Evolutionary conservation across 2,888 invertebrate genomes (phyloP).

Genomic region (Troides oblongomaculatus): DNA sequence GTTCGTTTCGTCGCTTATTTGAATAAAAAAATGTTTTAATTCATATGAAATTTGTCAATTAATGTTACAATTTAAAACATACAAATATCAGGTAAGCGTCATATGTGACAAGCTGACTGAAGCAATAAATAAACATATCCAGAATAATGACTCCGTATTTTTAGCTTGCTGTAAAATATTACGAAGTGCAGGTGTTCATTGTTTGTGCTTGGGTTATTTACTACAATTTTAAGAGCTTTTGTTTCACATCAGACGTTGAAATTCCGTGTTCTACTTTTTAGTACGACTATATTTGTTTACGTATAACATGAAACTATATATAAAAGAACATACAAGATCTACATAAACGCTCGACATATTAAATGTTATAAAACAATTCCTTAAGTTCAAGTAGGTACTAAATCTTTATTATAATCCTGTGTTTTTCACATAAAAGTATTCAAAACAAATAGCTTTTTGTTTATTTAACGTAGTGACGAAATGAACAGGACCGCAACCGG

Average conservation of each 20-base stretch:
- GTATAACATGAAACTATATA: background rate
- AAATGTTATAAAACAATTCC: background rate
- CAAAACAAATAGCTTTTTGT: no score
- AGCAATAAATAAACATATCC: conserved; percentile 41
- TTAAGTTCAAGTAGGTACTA: background rate
- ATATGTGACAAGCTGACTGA: conserved; percentile 42
- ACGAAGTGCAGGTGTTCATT: conserved; percentile 28
- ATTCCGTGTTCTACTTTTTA: conserved; percentile 16
- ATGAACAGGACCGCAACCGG: no score
- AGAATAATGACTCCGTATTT: conserved; percentile 33
- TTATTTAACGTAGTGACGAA: no score
- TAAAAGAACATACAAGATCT: background rate
- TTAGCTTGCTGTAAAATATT: conserved; percentile 35
- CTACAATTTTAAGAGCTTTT: conserved; percentile 22
- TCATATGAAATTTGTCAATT: background rate
- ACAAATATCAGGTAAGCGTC: conserved; percentile 24
- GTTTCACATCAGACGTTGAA: conserved; percentile 15
- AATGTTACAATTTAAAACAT: background rate
- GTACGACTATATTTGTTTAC: conserved; percentile 3
- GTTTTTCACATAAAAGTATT: no score
- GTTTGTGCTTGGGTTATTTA: conserved; percentile 22
- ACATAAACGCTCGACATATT: background rate
- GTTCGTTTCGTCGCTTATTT: no score
- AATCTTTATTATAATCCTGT: background rate
- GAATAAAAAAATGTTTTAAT: no score